Evolutionary conservation across 2,797 vertebrate species (phyloP), one percentile per base, ranked within the genome.

Genomic region (Emys orbicularis): DNA sequence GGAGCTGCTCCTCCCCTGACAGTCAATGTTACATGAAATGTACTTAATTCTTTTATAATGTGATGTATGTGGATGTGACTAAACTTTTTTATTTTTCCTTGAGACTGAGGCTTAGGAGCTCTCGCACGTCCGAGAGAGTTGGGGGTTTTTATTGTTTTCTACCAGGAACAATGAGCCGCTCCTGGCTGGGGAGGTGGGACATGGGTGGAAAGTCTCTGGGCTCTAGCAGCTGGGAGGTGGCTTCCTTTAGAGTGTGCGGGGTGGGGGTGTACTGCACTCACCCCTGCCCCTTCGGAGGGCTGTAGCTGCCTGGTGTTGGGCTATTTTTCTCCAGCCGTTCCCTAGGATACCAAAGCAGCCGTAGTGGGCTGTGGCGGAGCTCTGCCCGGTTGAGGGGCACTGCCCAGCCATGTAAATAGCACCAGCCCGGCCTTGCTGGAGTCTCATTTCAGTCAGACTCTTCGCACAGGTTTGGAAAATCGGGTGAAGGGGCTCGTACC

Each of bases 51-150:
- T 94, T 97, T 95, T 94, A 91, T 87, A 95, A 96, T 96, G 98
- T 97, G 97, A 95, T 0, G 15, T 98, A 93, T 3, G 87, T 96
- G 96, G 88, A 85, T 94, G 94, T 98, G 91, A 96, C 79, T 92
- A 59, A 90, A 88, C 50, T n/a, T 80, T 84, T 85, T 77, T 87
- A 68, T 90, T 56, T 82, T 92, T 84, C 81, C 89, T 82, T 5
- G 57, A 95, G 95, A 87, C 53, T 72, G 90, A 94, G 79, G 85
- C 96, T 88, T 59, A n/a, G 90, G 68, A 95, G 72, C 81, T 91
- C 61, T n/a, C 29, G 79, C 18, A 2, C 9, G 44, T 84, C 56
- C 27, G 83, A 81, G 0, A 8, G 84, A 61, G 34, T 19, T 8
- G 11, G 81, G 84, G 34, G 37, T 5, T 13, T 4, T 18, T 53